phyloP scores from a whole-genome alignment of 2,888 invertebrate species.

The Mycalesis mineus region DNA sequence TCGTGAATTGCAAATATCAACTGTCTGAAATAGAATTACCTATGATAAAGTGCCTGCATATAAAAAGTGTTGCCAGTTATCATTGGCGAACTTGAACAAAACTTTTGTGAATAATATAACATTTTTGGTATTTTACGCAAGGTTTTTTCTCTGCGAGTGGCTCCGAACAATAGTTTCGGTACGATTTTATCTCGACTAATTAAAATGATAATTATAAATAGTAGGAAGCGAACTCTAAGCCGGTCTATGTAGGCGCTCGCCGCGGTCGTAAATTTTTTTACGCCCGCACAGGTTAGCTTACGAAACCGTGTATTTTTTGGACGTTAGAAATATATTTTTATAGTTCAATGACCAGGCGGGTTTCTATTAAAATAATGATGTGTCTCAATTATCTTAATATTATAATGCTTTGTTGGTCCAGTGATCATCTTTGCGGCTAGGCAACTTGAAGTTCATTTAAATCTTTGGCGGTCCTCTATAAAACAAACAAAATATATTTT shows the following conservation, averaged over 20 bases:
- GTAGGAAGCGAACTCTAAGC: conserved; percentile 62
- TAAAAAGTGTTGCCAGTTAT: conserved; percentile 7
- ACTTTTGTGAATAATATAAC: not conserved
- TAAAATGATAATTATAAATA: conserved; percentile 70
- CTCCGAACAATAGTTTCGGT: conserved; percentile 54
- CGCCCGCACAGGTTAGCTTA: conserved; percentile 45
- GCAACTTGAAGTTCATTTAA: too few species aligned
- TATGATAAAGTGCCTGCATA: conserved; percentile 35
- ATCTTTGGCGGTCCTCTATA: too few species aligned
- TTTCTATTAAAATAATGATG: not conserved
- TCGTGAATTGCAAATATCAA: conserved; percentile 73
- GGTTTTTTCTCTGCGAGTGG: conserved; percentile 40
- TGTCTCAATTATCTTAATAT: conserved; percentile 7
- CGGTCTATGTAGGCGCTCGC: conserved; percentile 57
- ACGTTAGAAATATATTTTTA: conserved; percentile 23
- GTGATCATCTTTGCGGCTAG: not conserved
- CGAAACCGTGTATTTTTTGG: conserved; percentile 37
- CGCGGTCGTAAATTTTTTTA: conserved; percentile 61
- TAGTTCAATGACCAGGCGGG: conserved; percentile 25
- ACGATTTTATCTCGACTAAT: conserved; percentile 38
- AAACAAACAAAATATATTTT: too few species aligned
- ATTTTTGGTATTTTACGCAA: conserved; percentile 2
- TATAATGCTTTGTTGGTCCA: not conserved
- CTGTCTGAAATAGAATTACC: conserved; percentile 43
- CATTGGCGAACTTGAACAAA: conserved; percentile 2